Percentiles rank a stretch among this genome's conserved stretches.
phyloP scores from a whole-genome alignment of 2,797 vertebrate species.

The Coendou prehensilis region DNA sequence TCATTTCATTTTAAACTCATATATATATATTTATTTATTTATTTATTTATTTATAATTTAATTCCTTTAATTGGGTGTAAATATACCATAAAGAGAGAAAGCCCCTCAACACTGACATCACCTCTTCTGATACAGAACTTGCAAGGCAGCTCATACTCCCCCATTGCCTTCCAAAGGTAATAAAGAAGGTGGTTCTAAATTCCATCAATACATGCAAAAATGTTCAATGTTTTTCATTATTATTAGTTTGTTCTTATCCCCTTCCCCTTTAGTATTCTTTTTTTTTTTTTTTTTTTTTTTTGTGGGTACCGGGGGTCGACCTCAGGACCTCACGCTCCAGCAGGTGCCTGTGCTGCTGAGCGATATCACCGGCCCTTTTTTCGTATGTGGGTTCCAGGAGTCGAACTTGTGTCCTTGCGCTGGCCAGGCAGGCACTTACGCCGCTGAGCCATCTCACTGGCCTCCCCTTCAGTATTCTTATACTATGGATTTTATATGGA shows the following conservation, averaged over 20 bases:
- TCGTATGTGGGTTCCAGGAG: too few species aligned
- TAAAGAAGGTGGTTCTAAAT: not conserved
- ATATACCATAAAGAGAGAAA: not conserved
- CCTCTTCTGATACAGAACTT: not conserved
- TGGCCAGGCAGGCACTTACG: too few species aligned
- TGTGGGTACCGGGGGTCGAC: too few species aligned
- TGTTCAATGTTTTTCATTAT: not conserved
- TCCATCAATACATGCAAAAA: not conserved
- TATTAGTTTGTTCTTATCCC: not conserved
- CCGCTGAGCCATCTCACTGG: too few species aligned
- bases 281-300: too few species aligned
- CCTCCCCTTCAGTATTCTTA: not conserved
- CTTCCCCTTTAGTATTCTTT: not conserved
- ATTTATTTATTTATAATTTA: not conserved
- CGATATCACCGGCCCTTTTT: too few species aligned
- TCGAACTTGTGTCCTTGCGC: too few species aligned
- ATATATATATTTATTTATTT: not conserved
- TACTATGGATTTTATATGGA: not conserved
- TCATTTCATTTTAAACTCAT: not conserved
- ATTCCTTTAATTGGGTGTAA: conserved; percentile 6
- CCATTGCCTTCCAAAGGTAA: not conserved
- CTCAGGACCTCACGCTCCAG: too few species aligned
- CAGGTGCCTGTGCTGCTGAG: too few species aligned
- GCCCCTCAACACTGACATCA: not conserved
- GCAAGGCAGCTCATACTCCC: too few species aligned